Base-by-base conservation (phyloP, 92 coral and sea anemone species). In the Blastomussa wellsi region DNA sequence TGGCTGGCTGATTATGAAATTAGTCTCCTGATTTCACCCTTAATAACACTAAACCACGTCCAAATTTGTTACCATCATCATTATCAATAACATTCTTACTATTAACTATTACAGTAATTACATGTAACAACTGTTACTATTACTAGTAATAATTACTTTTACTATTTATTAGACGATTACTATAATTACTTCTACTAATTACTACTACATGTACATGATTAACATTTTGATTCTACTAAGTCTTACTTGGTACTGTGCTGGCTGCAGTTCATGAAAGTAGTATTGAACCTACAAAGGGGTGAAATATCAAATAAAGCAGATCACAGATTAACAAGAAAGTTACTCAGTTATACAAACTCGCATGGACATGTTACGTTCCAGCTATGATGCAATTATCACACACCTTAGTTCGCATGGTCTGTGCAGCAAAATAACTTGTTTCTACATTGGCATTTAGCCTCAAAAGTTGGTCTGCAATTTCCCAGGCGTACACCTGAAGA, bases 331-430 rank as follows among this genome's bases (percentile, higher is more conserved):
- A 53, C 33, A 15, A 41, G 55, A 51, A 78, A 6, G 29, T 11
- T 39, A 13, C 13, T 57, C 32, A 20, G 26, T 48, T 7, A 26
- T 49, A 37, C 31, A 28, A 28, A 16, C 35, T 62, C 16, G 26
- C 67, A 60, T n/a, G 3, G 10, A 60, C n/a, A n/a, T 60, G 32
- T 60, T 60, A 26, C n/a, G 9, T 9, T n/a, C n/a, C n/a, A 60
- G 22, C 4, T 24, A 2, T 60, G n/a, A n/a, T 28, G 8, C 49
- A 26, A 41, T 15, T 36, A 24, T 11, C 31, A 39, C 39, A 38
- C 68, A 94, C 99, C 98, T 96, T 96, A 55, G 99, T 96, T 72
- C 99, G 86, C 99, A 96, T 96, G 4, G 99, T 96, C 81, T 96
- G 99, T 19, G 99, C 98, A 33, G 96, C 99, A 90, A 96, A 94